Evolutionary conservation across 2,888 invertebrate genomes (phyloP), one percentile per base, ranked within the genome.

Genomic region (Trachelus iudaicus): DNA sequence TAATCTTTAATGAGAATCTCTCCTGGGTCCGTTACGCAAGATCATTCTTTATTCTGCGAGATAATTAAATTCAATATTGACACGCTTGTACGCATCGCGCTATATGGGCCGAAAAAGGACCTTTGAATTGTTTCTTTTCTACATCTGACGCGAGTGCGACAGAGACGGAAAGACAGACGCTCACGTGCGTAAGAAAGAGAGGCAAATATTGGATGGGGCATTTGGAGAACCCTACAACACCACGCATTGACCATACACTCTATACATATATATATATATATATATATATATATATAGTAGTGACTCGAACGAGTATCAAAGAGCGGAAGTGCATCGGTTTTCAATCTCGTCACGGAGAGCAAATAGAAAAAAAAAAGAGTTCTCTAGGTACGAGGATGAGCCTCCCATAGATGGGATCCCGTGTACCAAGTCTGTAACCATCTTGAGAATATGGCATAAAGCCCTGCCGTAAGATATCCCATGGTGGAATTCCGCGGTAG

Each of bases 391-490:
- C 71, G 15, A 31, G 71, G 31, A 34, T 34, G 71, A 31, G 33
- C 12, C 30, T 34, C 31, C 71, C 33, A 71, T 71, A 71, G 31
- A 71, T 33, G 71, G 71, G 33, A 31, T 34, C 6, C 71, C n/a
- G 31, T 34, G 31, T 11, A 34, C 71, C 9, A 1, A 12, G 31
- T 34, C 33, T 12, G 13, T 6, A 31, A 71, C 71, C 71, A 33
- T 71, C 71, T 31, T 71, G 71, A 33, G 71, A 71, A 71, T 31
- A 13, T 71, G 15, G 56, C 23, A 56, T 56, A 56, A 79, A 79
- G 81, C 76, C 75, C 71, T 35, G 77, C 79, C 75, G 77, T 77
- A 56, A 81, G 76, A 75, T 73, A 73, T 71, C 34, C 75, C 77
- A 31, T 73, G 69, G 69, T 79, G 79, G 73, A 75, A 80, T 77